A percentile compares a stretch with the other conserved stretches of the same genome.
Evolutionary conservation across 2,888 invertebrate species (phyloP).

Genomic region (Hydrotaea diabolus): DNA sequence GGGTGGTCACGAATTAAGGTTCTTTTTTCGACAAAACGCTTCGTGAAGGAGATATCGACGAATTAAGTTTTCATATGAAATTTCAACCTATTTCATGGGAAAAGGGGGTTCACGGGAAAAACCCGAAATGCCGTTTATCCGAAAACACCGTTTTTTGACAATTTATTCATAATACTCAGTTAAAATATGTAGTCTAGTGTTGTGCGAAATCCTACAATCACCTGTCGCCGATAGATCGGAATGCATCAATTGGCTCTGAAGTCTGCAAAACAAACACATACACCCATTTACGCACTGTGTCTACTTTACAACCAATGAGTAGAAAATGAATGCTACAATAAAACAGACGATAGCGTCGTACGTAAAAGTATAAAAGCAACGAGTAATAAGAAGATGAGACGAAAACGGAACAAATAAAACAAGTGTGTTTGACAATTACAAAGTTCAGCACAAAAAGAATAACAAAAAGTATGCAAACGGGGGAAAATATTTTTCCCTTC

Average conservation of each 20-base stretch:
- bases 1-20: too few species aligned
- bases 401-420: conserved; percentile 32
- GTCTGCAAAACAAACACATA: neutral
- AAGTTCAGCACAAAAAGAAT: conserved; percentile 28
- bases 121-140: too few species aligned
- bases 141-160: too few species aligned
- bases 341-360: neutral
- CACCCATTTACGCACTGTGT: neutral
- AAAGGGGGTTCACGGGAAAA: too few species aligned
- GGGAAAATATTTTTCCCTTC: conserved; percentile 6
- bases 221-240: neutral
- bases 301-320: conserved; percentile 11
- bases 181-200: too few species aligned
- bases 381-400: neutral
- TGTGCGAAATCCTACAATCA: neutral
- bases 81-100: too few species aligned
- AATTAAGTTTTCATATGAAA: too few species aligned
- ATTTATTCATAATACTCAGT: too few species aligned
- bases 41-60: too few species aligned
- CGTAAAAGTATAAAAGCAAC: neutral
- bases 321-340: neutral
- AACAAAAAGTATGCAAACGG: conserved; percentile 43
- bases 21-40: too few species aligned
- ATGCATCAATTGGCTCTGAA: neutral
- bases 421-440: conserved; percentile 27